Conservation (phyloP, 2,113 vertebrate species). For the Sminthopsis crassicaudata region DNA sequence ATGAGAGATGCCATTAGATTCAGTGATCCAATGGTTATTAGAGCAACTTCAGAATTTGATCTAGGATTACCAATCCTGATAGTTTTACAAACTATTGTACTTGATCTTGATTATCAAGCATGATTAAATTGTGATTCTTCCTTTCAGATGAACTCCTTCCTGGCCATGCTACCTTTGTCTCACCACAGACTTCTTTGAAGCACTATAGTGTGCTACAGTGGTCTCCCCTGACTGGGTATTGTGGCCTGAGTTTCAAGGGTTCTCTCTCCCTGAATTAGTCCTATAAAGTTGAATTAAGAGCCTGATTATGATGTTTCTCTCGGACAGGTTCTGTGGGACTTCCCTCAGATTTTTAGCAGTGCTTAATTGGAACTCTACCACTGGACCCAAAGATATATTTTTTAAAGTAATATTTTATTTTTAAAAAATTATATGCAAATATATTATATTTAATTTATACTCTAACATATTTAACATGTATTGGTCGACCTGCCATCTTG, state of each 20-base stretch:
- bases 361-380: background rate
- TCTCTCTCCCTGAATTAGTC: background rate
- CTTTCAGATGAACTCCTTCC: background rate
- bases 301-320: background rate
- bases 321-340: background rate
- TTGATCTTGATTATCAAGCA: background rate
- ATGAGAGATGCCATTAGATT: too few species aligned
- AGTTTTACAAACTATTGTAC: background rate
- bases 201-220: too few species aligned
- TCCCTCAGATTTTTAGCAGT: background rate
- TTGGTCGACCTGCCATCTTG: too few species aligned
- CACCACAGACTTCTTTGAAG: background rate
- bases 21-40: too few species aligned
- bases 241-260: background rate
- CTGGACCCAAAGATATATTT: background rate
- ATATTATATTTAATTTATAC: too few species aligned
- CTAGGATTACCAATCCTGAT: background rate
- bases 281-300: background rate
- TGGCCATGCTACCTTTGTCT: background rate
- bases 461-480: too few species aligned
- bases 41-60: background rate
- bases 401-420: background rate
- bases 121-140: background rate
- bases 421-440: background rate
- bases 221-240: background rate